Evolutionary conservation across 2,888 invertebrate species (phyloP), one percentile per base, ranked within the genome.

Genomic region (Oxycera nigricornis): DNA sequence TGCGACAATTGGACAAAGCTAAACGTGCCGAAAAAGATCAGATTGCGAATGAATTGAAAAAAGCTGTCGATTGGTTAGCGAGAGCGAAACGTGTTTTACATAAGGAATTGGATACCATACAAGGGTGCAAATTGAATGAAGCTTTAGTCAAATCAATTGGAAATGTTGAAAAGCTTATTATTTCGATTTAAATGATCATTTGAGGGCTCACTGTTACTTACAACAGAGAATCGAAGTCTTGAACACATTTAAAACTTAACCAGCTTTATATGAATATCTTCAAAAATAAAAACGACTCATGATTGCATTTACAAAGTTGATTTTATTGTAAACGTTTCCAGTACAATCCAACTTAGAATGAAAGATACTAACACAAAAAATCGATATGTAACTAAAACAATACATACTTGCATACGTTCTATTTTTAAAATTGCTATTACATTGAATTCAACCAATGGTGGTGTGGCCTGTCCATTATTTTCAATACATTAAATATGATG

Each of bases 51-150:
- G 75, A 79, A 0, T 74, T 82, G 2, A 74, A 78, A n/a, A 50
- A 77, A 6, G 83, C 82, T 0, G 79, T 76, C 2, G 74, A 77
- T 0, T 78, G 79, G n/a, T 75, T 85, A 6, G 73, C 77, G 1
- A 79, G 81, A 55, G 85, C 84, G 0, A 76, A 79, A 14, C 79
- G 81, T 20, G 79, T 83, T 0, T 74, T 85, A 14, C 78, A 80
- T 31, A 84, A 84, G 75, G 85, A 84, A 62, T 74, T 80, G 14
- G 83, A 85, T 55, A 83, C 81, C 24, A 81, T 84, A 14, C 82
- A 81, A 0, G 84, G 84, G 9, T 79, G 76, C 20, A 84, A 84
- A 72, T 74, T 85, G 26, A 81, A 79, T 67, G 82, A 81, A 76
- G 67, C 77, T 74, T 57, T 78, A 17, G 30, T 59, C 9, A 59